Evolutionary conservation across 2,113 vertebrate species (phyloP), one percentile per base, ranked within the genome.

Genomic region (Corvus moneduloides): DNA sequence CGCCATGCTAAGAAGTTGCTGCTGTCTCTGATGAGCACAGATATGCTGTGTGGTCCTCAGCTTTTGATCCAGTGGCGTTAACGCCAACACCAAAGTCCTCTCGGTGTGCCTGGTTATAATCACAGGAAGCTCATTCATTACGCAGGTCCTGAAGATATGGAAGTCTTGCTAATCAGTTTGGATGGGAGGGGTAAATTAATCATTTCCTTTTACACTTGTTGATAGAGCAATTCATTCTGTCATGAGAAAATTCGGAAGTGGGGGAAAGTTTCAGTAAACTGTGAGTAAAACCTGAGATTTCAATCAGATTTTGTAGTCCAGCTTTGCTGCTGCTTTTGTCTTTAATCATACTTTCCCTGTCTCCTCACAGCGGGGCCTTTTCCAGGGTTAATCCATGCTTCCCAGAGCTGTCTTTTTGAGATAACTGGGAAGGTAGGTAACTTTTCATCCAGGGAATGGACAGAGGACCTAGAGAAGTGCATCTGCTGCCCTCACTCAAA

Each of bases 81-180:
- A 76, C 5, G 55, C 78, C 32, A 87, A 32, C 77, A 35, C 41
- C 62, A 46, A 74, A 78, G 62, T 67, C 55, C 94, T 69, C 67
- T 41, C 4, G 3, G 44, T 81, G 86, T n/a, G 84, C 75, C 85
- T 90, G 90, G 82, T 51, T 81, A 30, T 86, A 94, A 94, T 96
- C 88, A 81, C 92, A 96, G 95, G 95, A 97, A 96, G 64, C 93
- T 95, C 73, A 81, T 96, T 97, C 92, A 93, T 93, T 89, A 84
- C 68, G n/a, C 61, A 84, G 39, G 85, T 93, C 93, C 83, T 74
- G 64, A n/a, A 92, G 94, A 96, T 93, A 90, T 84, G 92, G 92
- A 90, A 95, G 93, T 63, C 90, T 84, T 55, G 76, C n/a, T 81
- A 96, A 96, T 95, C 93, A 78, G 52, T 71, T 95, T 88, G 92